A percentile compares a stretch with the other conserved stretches of the same genome.
These are phyloP conservation scores for Furcula furcula DNA, from an alignment of 2,888 invertebrate genomes.

Conservation along the genomic window DNA sequence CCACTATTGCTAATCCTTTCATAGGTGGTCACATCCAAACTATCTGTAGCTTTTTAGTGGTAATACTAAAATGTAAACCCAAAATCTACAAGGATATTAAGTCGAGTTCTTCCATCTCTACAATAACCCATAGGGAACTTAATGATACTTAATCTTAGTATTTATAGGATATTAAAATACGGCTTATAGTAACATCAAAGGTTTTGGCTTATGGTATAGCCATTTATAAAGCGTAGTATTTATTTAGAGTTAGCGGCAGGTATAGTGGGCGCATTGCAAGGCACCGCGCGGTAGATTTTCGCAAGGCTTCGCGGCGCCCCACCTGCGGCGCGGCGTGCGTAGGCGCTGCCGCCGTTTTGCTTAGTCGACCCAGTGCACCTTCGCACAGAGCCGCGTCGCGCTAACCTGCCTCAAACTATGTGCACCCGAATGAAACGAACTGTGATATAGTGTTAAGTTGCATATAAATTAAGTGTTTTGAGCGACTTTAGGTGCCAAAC, in stretches of 20 bases:
- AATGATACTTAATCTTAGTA: no score
- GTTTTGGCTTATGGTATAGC: background rate
- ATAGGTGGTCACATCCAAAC: no score
- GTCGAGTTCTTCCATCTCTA: no score
- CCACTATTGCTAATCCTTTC: no score
- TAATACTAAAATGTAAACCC: no score
- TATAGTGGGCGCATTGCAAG: conserved; percentile 33
- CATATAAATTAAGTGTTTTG: conserved; percentile 49
- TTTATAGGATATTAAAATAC: no score
- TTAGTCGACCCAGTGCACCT: conserved; percentile 55
- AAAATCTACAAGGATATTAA: no score
- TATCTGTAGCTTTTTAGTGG: no score
- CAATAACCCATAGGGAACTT: no score
- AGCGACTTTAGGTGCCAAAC: conserved; percentile 39
- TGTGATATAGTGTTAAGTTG: conserved; percentile 78
- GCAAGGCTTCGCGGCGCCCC: conserved; percentile 75
- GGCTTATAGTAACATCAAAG: background rate
- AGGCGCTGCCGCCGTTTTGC: conserved; percentile 54
- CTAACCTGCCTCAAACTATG: conserved; percentile 47
- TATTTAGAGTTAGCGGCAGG: conserved; percentile 8
- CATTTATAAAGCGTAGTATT: background rate
- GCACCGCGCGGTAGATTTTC: conserved; percentile 54
- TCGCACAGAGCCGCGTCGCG: conserved; percentile 52
- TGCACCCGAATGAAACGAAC: conserved; percentile 65
- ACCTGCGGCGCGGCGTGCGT: conserved; percentile 52